phyloP scores from a whole-genome alignment of 2,888 invertebrate species.

The Galeruca laticollis region DNA sequence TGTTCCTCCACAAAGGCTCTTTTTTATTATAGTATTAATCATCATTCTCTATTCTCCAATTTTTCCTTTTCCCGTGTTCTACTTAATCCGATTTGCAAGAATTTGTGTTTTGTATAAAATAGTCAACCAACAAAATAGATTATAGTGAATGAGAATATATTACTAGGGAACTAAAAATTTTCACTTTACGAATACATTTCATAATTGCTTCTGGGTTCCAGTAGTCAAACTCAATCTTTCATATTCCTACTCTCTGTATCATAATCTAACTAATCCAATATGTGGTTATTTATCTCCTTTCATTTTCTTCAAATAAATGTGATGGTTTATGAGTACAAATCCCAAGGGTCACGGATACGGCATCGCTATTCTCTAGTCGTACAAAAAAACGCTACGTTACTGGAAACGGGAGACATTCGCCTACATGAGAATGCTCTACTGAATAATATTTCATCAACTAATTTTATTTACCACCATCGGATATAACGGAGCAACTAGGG shows the following conservation, averaged over 20 bases:
- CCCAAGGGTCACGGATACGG: not conserved
- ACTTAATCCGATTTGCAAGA: no score
- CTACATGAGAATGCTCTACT: constrained; percentile 10
- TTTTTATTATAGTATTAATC: no score
- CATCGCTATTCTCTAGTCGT: not conserved
- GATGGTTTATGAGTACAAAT: constrained; percentile 1
- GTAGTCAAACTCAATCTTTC: not conserved
- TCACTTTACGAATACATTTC: no score
- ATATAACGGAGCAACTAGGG: not conserved
- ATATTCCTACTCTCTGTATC: not conserved
- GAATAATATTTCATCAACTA: constrained; percentile 16
- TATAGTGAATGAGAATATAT: no score
- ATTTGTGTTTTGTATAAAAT: no score
- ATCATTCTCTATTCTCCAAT: no score
- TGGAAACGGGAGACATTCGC: constrained; percentile 5
- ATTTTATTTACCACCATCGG: constrained; percentile 5
- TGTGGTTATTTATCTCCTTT: not conserved
- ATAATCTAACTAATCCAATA: constrained; percentile 10
- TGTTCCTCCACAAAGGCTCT: no score
- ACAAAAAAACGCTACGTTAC: constrained; percentile 1
- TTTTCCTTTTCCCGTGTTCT: no score
- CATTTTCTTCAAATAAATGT: not conserved
- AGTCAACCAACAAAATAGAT: no score
- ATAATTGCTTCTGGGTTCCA: no score
- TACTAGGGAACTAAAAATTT: no score